Evolutionary conservation across 1,140 invertebrate genomes (phyloP), one percentile per base, ranked within the genome.

Genomic region (Atta texana): DNA sequence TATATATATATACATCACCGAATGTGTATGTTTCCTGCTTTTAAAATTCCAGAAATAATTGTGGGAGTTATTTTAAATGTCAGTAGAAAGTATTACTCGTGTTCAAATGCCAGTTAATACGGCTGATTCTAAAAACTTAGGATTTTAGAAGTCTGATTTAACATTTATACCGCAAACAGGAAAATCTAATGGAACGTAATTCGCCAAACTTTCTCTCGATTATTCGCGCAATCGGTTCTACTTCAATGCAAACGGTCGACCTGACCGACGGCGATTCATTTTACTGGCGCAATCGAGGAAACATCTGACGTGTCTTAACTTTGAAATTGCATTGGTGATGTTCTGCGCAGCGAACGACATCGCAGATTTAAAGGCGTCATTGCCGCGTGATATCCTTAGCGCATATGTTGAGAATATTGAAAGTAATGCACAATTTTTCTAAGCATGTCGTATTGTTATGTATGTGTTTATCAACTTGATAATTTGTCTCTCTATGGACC

Each of bases 181-280:
- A 61, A 59, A 61, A 24, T 49, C 39, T 84, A 57, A 49, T 61
- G 71, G 55, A 61, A 61, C 53, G 57, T 49, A 84, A 49, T 74
- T 28, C 28, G 14, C 14, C 14, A 4, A 61, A 81, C 78, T 81
- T 81, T 81, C 78, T 81, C 78, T 71, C 31, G 64, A 59, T 71
- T 53, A 59, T 49, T 81, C 28, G 51, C 78, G 78, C 66, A 71
- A 81, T 81, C 64, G 78, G 31, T 81, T 74, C 28, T 75, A 84
- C 18, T 21, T 61, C 6, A n/a, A 61, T 61, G 39, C 68, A 34
- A 28, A 8, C 69, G 44, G 49, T 21, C 31, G 63, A 61, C n/a
- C 34, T 21, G 68, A 74, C 18, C 68, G 39, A 49, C 8, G 24
- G 68, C 78, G 66, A 84, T 59, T 6, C 31, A 74, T 84, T 74